Base-by-base conservation (phyloP, 2,888 invertebrate genomes). In the Vandiemenella viatica region DNA sequence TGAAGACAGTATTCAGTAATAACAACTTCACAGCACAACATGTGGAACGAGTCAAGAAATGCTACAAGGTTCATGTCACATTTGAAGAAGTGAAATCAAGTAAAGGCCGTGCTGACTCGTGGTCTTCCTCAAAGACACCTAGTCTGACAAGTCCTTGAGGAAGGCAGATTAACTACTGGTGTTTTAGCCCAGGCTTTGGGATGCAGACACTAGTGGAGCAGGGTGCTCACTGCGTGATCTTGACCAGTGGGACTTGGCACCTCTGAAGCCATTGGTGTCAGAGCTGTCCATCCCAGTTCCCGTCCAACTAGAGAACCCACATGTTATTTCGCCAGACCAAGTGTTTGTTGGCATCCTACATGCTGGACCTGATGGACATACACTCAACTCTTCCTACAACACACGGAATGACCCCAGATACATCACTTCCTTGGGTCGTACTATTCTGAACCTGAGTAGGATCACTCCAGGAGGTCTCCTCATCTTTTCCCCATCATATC, bases 211-310 rank as follows among this genome's bases (percentile, higher is more conserved):
- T 97, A 44, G 64, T 84, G 52, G 77, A 79, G 48, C 79, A 82
- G 61, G 86, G 87, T 56, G 79, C 91, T 10, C 81, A 84, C 53
- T 86, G 83, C 60, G 74, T 98, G 20, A 87, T 99, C 54, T 71
- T 99, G 48, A 97, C 98, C 0, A 96, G 96, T 72, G 98, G 98
- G 48, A 99, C 98, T 0, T 98, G 49, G 88, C 96, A 5, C 98
- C 98, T 0, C 66, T 99, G 13, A 78, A 80, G 59, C 87, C 92
- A 0, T 77, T 96, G 43, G 85, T 87, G 57, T 80, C 84, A 13
- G 96, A 97, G 67, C 73, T 98, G 55, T 84, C 83, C 50, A 80
- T 95, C 55, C 78, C 83, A 15, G 80, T 92, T 56, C 76, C 76
- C 4, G 78, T 88, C 0, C 76, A 78, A 51, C 69, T 98, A 46